A percentile compares a stretch with the other conserved stretches of the same genome.
phyloP scores from a whole-genome alignment of 2,888 invertebrate genomes.

The Laspeyria flexula region DNA sequence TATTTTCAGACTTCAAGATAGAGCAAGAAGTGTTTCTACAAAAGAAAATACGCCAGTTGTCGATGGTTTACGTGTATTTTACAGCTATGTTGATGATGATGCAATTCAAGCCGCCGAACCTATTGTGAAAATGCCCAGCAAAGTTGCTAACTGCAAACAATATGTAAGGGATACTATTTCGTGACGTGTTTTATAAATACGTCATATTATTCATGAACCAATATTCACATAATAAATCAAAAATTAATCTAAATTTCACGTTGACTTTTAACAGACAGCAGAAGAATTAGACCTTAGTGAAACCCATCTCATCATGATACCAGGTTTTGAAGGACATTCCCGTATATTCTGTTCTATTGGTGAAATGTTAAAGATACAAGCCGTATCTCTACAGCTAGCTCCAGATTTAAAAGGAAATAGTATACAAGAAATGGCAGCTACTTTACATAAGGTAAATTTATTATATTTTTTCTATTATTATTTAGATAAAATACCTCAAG shows the following conservation, averaged over 20 bases:
- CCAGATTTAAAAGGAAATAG: slow-evolving; percentile 51
- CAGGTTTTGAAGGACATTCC: slow-evolving; percentile 64
- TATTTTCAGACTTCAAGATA: neutral
- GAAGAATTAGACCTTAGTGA: neutral
- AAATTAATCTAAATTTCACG: too few relatives aligned
- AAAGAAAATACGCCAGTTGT: neutral
- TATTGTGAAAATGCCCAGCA: neutral
- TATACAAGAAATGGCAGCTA: slow-evolving; percentile 50
- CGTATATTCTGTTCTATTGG: slow-evolving; percentile 46
- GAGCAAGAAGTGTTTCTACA: neutral
- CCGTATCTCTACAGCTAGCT: slow-evolving; percentile 51
- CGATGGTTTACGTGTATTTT: neutral
- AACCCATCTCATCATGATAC: neutral
- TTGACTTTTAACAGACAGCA: too few relatives aligned
- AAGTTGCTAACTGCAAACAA: neutral
- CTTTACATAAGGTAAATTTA: slow-evolving; percentile 5
- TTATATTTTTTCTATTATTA: neutral
- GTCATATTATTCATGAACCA: too few relatives aligned
- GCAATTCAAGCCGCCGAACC: neutral
- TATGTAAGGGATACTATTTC: neutral
- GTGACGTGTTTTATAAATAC: too few relatives aligned
- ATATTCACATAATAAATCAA: too few relatives aligned
- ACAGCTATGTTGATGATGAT: neutral
- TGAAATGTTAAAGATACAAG: slow-evolving; percentile 55
- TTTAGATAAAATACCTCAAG: too few relatives aligned